These are phyloP conservation scores for Glomeris maerens DNA, from an alignment of 1,140 invertebrate species.

Conservation along the genomic window DNA sequence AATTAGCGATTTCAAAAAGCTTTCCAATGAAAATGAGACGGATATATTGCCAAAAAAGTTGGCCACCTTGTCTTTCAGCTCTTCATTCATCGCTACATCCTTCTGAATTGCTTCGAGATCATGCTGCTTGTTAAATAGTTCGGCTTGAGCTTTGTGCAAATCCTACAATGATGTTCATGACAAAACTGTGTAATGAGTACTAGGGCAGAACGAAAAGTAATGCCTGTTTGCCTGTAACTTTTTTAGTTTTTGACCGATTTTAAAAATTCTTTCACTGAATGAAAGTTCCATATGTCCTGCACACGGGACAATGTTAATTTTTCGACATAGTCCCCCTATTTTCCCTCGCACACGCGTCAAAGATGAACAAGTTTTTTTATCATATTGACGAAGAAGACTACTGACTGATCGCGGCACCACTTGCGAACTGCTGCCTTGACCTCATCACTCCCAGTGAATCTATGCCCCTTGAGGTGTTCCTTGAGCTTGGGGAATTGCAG, in stretches of 20 bases:
- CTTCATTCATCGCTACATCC: not conserved
- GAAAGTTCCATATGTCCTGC: not conserved
- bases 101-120: not conserved
- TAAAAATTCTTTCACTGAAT: not conserved
- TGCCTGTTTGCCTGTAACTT: too few relatives aligned
- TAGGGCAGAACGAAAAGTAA: too few relatives aligned
- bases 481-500: too few relatives aligned
- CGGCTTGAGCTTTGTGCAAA: not conserved
- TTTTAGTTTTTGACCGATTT: not conserved
- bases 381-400: too few relatives aligned
- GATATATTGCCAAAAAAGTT: not conserved
- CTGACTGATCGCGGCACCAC: too few relatives aligned
- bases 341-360: too few relatives aligned
- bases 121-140: slow-evolving; percentile 2
- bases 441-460: too few relatives aligned
- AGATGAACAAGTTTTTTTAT: too few relatives aligned
- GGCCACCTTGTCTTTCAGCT: not conserved
- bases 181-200: too few relatives aligned
- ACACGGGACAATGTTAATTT: not conserved
- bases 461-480: too few relatives aligned
- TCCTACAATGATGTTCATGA: not conserved
- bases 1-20: slow-evolving; percentile 2
- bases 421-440: too few relatives aligned
- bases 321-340: not conserved
- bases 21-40: slow-evolving; percentile 1